Percentiles rank a stretch among this genome's conserved stretches.
phyloP scores from a whole-genome alignment of 2,888 invertebrate genomes.

The Platycnemis pennipes region DNA sequence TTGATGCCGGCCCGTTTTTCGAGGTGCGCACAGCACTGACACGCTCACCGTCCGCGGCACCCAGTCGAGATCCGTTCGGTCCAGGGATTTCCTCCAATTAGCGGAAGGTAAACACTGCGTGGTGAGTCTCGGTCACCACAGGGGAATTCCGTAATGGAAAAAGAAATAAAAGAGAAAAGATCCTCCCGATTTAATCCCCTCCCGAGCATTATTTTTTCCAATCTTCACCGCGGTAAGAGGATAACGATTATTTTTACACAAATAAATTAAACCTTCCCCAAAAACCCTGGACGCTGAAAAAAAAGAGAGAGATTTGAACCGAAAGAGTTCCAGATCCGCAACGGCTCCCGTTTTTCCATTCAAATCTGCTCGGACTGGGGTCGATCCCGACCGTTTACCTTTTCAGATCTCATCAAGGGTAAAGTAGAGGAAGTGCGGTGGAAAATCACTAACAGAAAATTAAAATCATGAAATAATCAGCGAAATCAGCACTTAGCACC shows the following conservation, averaged over 20 bases:
- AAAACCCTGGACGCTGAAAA: background rate
- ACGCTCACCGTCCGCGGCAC: background rate
- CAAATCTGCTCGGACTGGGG: background rate
- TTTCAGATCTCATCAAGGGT: background rate
- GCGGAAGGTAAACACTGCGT: background rate
- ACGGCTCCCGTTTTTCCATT: background rate
- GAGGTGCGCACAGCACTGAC: background rate
- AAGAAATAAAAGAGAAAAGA: background rate
- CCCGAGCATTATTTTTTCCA: background rate
- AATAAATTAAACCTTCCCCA: background rate
- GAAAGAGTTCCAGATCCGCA: background rate
- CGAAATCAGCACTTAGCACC: too few species aligned
- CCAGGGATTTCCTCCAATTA: background rate
- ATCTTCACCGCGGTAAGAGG: background rate
- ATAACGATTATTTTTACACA: background rate
- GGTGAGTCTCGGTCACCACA: constrained; percentile 11
- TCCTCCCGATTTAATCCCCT: background rate
- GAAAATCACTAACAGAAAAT: background rate
- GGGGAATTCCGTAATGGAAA: background rate
- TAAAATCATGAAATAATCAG: too few species aligned
- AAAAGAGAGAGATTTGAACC: background rate
- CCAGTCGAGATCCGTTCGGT: background rate
- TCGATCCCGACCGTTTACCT: background rate
- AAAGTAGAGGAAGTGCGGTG: background rate
- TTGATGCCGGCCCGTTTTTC: background rate